phyloP scores from a whole-genome alignment of 2,888 invertebrate genomes.

The Lamproptera curius region DNA sequence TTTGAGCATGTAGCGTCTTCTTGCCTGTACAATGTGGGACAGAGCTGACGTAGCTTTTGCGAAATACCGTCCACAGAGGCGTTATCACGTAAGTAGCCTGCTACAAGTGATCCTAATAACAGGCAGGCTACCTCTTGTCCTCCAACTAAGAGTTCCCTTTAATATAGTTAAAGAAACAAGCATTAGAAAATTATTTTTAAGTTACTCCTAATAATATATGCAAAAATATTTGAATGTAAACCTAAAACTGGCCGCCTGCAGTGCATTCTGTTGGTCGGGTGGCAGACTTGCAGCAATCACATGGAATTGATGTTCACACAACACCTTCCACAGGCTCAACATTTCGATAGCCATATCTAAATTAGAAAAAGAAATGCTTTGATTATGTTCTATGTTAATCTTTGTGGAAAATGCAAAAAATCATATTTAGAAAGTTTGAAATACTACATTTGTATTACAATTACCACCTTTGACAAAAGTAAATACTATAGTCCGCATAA shows the following conservation, averaged over 20 bases:
- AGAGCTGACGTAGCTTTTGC: conserved; percentile 89
- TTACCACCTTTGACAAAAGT: too few species aligned
- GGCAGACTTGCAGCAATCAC: conserved; percentile 84
- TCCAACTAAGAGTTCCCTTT: conserved; percentile 87
- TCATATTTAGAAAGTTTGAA: too few species aligned
- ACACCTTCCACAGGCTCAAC: conserved; percentile 93
- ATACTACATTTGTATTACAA: too few species aligned
- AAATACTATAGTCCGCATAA: too few species aligned
- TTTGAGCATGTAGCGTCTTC: conserved; percentile 98
- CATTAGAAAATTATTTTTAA: too few species aligned
- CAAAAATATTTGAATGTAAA: conserved; percentile 25
- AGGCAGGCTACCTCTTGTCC: conserved; percentile 83
- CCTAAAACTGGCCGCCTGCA: conserved; percentile 81
- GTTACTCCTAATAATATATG: too few species aligned
- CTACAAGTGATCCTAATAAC: conserved; percentile 90
- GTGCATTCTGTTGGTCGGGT: conserved; percentile 80
- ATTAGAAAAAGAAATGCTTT: too few species aligned
- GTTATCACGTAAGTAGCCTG: conserved; percentile 95
- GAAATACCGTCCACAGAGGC: conserved; percentile 96
- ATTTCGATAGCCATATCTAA: conserved; percentile 89
- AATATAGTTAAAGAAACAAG: conserved; percentile 16
- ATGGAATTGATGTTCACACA: conserved; percentile 95
- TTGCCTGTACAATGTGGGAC: conserved; percentile 94
- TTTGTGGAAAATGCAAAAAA: too few species aligned
- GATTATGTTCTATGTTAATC: too few species aligned